Base-by-base conservation (phyloP, 2,113 vertebrate genomes). In the Ardeotis arabs region DNA sequence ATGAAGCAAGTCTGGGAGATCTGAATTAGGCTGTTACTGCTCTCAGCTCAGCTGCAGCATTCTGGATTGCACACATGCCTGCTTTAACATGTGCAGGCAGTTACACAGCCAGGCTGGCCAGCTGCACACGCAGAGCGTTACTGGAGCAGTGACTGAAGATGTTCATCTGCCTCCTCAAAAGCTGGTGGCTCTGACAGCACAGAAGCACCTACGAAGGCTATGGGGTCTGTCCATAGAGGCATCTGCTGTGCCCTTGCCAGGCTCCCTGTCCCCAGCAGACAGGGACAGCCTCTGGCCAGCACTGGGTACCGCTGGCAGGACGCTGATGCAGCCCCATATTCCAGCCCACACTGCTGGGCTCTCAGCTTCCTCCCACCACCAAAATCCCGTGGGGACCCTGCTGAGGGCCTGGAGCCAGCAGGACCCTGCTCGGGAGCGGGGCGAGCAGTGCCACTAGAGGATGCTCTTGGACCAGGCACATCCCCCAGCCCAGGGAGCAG, bases 361-460 rank as follows among this genome's bases (percentile, higher is more conserved):
- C 20, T 58, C 60, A 21, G 37, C 64, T 67, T 81, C 39, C 60
- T 90, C 10, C 47, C 64, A 24, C 3, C n/a, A 55, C 27, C 63
- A 81, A n/a, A 82, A 68, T 29, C 33, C 64, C 2, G 0, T 13
- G 37, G 76, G 27, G 41, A 47, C 29, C 4, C 8, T 31, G 37
- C 27, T 2, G 1, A 14, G 28, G 19, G 41, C 7, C 62, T 29
- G 7, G 1, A 70, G 49, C 90, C 90, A 73, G 66, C 7, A 19
- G 55, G 59, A 70, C 63, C n/a, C 28, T 39, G 67, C 41, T 29
- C 41, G 68, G 72, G 45, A 69, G 12, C 2, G 5, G 60, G 29
- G 31, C 7, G 12, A 73, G 28, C 47, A 24, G 82, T 67, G 91
- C 91, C 97, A 91, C 97, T 96, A 97, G 97, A 95, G 96, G 97